Percentiles rank a stretch among this genome's conserved stretches.
Conservation (phyloP, 2,797 vertebrate genomes). For the Cygnus olor region DNA sequence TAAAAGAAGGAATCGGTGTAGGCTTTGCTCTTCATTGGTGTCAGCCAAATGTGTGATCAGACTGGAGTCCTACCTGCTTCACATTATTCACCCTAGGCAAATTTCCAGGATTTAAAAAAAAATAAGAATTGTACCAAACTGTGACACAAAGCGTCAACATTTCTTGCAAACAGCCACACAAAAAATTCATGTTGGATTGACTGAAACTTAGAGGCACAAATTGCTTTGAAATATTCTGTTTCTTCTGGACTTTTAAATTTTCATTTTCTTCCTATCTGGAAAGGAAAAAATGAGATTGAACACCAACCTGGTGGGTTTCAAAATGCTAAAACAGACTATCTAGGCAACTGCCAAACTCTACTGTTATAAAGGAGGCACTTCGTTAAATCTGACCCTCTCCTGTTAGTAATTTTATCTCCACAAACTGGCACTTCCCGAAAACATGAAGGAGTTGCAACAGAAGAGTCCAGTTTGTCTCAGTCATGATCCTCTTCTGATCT, state of each 20-base stretch:
- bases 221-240: neutral
- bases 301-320: neutral
- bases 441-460: rapidly evolving
- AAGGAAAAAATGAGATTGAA: neutral
- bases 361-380: neutral
- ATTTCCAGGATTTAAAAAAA: neutral
- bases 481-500: neutral
- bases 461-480: neutral
- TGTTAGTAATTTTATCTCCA: neutral
- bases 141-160: neutral
- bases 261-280: neutral
- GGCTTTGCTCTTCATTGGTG: neutral
- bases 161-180: neutral
- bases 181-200: neutral
- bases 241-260: neutral
- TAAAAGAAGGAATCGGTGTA: neutral
- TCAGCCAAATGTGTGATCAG: neutral
- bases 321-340: rapidly evolving
- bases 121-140: neutral
- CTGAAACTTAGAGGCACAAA: neutral
- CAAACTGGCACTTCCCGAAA: neutral
- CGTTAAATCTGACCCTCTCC: neutral
- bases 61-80: neutral
- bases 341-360: neutral
- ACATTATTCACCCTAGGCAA: neutral